Conservation (phyloP, 2,888 invertebrate species). For the Embidobia sp. region DNA sequence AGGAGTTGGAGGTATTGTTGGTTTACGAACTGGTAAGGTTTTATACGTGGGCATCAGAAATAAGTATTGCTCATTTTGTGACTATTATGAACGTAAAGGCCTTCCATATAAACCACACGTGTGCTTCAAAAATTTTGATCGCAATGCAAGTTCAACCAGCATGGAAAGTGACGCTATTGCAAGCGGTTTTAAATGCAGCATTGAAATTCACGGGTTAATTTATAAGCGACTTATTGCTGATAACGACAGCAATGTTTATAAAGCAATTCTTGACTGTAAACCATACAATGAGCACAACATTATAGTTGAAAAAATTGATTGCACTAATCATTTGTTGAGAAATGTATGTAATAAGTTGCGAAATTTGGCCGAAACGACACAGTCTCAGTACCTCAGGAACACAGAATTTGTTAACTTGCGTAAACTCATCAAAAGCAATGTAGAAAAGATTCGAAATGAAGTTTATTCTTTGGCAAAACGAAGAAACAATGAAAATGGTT, state of each 20-base stretch:
- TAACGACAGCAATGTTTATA: slow-evolving; percentile 75
- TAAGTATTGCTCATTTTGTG: slow-evolving; percentile 18
- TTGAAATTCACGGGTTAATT: slow-evolving; percentile 56
- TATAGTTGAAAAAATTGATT: slow-evolving; percentile 56
- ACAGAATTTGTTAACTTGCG: not conserved
- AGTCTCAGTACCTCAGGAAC: not conserved
- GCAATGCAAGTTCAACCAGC: slow-evolving; percentile 9
- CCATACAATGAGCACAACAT: slow-evolving; percentile 63
- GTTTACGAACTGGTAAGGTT: slow-evolving; percentile 27
- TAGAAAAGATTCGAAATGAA: slow-evolving; percentile 5
- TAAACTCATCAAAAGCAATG: not conserved
- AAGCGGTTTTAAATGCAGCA: slow-evolving; percentile 57
- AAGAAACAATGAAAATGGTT: slow-evolving; percentile 2
- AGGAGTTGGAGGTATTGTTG: slow-evolving; percentile 21
- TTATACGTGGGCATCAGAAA: slow-evolving; percentile 12
- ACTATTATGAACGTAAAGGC: slow-evolving; percentile 38
- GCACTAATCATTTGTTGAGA: slow-evolving; percentile 53
- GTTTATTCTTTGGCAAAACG: not conserved
- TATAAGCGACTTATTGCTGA: slow-evolving; percentile 60
- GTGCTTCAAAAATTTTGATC: slow-evolving; percentile 69
- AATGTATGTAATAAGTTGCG: slow-evolving; percentile 43
- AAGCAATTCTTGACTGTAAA: slow-evolving; percentile 67
- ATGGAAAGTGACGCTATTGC: slow-evolving; percentile 57
- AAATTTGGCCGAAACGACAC: not conserved
- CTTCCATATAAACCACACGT: slow-evolving; percentile 50